These are phyloP conservation scores for Sander lucioperca DNA, from an alignment of 2,113 vertebrate genomes.

Conservation along the genomic window DNA sequence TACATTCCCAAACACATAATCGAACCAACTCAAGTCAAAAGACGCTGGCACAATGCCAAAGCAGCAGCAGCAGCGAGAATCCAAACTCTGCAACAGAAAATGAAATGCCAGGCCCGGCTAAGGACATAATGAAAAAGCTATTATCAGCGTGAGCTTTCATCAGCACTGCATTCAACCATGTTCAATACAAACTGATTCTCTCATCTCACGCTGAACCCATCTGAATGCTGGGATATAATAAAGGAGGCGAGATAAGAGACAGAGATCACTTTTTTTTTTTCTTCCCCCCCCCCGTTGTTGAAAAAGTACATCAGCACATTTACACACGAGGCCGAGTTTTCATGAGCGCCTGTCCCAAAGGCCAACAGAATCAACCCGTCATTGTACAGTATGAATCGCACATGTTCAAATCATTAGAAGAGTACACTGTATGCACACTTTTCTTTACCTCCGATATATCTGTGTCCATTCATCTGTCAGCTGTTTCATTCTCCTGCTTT, in stretches of 20 bases:
- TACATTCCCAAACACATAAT: constrained; percentile 39
- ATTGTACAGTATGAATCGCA: background rate
- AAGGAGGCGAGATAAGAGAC: constrained; percentile 43
- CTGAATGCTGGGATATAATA: constrained; percentile 60
- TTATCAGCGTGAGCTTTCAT: constrained; percentile 78
- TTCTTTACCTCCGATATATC: background rate
- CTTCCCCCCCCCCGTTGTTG: background rate
- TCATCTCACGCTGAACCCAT: constrained; percentile 60
- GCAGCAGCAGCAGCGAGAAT: constrained; percentile 29
- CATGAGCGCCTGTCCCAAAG: background rate
- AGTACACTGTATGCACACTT: background rate
- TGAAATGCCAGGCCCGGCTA: constrained; percentile 66
- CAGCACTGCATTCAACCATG: constrained; percentile 73
- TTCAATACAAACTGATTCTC: constrained; percentile 75
- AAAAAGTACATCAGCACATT: constrained; percentile 66
- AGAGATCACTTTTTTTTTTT: constrained; percentile 41
- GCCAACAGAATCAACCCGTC: constrained; percentile 27
- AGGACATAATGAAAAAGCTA: constrained; percentile 78
- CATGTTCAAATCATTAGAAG: background rate
- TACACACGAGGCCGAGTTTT: constrained; percentile 32
- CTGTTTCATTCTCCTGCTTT: background rate
- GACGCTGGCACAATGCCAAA: background rate
- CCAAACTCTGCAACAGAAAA: constrained; percentile 60
- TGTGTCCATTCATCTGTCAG: background rate
- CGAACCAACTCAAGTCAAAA: constrained; percentile 20